Base-by-base conservation (phyloP, 2,797 vertebrate species). In the Eulemur albifrons region DNA sequence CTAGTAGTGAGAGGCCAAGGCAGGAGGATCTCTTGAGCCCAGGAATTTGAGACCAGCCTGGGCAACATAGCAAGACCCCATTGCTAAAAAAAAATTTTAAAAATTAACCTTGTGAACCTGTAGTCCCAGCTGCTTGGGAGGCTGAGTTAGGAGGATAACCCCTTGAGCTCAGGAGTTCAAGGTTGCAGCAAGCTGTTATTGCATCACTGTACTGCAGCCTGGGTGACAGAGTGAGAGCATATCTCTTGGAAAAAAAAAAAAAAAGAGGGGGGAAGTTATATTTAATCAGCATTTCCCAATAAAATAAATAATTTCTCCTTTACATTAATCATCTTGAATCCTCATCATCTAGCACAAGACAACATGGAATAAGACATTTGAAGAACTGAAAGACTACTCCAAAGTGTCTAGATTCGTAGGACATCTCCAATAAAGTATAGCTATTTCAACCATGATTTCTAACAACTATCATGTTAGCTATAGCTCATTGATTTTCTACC, bases 241-340 rank as follows among this genome's bases (percentile, higher is more conserved):
- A 65, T 65, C 3, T 65, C 63, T 65, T 32, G n/a, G n/a, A n/a
- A 20, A 18, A 65, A 63, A 57, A 57, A 21, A 63, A 63, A 61
- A 32, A 63, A 7, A 15, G 30, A 9, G 15, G 32, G 12, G 45
- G 2, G 84, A 88, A 70, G 14, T 32, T 94, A 15, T 43, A 86
- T 70, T 81, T 88, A 65, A 77, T 72, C n/a, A 75, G 2, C 23
- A 65, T 92, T 88, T 92, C 88, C 13, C 61, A 89, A 75, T 43
- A 92, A 82, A 94, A 94, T 69, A 63, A 63, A 43, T 80, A 69
- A 72, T 88, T 96, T 91, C 18, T 87, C 40, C 30, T 93, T 50
- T 87, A 32, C n/a, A 59, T 90, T 61, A 75, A 30, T 83, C 17
- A 61, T 52, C 30, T 80, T 90, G 11, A 96, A 50, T 92, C 57